Base-by-base conservation (phyloP, 2,888 invertebrate genomes). In the Adelognathus sp. region DNA sequence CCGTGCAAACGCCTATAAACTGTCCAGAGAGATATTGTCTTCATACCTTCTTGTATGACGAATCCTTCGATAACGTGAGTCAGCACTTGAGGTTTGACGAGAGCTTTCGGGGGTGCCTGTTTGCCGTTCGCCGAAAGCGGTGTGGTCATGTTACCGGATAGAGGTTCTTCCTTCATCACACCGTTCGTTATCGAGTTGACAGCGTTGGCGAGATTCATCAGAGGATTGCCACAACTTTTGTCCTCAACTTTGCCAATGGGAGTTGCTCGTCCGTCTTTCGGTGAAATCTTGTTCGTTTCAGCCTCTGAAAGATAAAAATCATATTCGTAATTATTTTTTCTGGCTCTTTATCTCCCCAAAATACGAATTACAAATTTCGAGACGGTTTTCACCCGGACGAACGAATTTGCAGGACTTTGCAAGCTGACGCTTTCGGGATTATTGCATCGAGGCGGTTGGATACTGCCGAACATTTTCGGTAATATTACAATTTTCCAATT, bases 51-150 rank as follows among this genome's bases (percentile, higher is more conserved):
- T 90, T 98, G 98, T 83, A 99, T 98, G 5, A 99, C 97, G 91
- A 98, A 98, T 64, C 98, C 98, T 90, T 98, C 98, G 80, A 99
- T 98, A 24, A 98, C 97, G 90, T 99, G 99, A 0, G 98, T 98
- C 64, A 99, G 92, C 5, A 99, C 97, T 89, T 98, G 98, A 0
- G 98, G 98, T 90, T 98, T 98, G 11, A 98, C 98, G 95, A 98
- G 96, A 1, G 98, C 98, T 90, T 97, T 97, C 16, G 97, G 97
- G 39, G 96, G 93, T n/a, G 92, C 87, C 66, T 89, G 88, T 78
- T 89, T 88, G 78, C 88, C 90, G 72, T 81, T 88, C 24, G 82
- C 86, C 5, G 88, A 83, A 2, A 85, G 84, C 11, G 89, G 84
- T 14, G 89, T 87, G n/a, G 84, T 46, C 36, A 82, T 77, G 0